Evolutionary conservation across 1,140 invertebrate species (phyloP).

Genomic region (Aphelenchoides fujianensis): DNA sequence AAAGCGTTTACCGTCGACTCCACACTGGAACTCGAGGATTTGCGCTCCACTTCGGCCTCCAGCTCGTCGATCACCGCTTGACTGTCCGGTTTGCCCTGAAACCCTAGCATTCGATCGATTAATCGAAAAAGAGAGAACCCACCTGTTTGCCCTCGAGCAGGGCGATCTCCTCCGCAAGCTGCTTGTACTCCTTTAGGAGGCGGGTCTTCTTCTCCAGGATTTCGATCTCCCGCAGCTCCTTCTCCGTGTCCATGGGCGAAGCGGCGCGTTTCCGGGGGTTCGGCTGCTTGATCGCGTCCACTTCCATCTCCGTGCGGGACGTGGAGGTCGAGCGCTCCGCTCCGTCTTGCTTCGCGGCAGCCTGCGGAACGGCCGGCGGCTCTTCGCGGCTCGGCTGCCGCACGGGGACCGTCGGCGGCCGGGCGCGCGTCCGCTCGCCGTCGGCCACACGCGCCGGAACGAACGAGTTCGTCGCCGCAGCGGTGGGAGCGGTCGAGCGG

Average conservation of each 20-base stretch:
- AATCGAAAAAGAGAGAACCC: neutral
- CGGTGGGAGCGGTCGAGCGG: no score
- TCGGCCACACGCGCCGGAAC: no score
- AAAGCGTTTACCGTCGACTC: no score
- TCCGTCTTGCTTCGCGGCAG: no score
- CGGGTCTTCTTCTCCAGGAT: neutral
- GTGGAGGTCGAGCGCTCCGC: neutral
- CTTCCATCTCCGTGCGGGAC: neutral
- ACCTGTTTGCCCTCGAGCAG: neutral
- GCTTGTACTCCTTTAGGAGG: conserved; percentile 5
- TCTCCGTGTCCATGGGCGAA: neutral
- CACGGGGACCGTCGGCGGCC: neutral
- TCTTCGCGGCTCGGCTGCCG: neutral
- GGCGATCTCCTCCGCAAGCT: neutral
- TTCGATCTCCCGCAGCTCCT: neutral
- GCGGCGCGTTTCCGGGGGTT: neutral
- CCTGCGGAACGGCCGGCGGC: no score
- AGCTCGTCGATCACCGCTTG: neutral
- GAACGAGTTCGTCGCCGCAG: no score
- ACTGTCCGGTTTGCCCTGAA: neutral
- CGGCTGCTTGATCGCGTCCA: neutral
- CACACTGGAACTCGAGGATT: neutral
- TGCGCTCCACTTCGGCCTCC: neutral
- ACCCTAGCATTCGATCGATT: no score
- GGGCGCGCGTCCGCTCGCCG: neutral